Conservation (phyloP, 2,888 invertebrate species). For the Philereme transversata region DNA sequence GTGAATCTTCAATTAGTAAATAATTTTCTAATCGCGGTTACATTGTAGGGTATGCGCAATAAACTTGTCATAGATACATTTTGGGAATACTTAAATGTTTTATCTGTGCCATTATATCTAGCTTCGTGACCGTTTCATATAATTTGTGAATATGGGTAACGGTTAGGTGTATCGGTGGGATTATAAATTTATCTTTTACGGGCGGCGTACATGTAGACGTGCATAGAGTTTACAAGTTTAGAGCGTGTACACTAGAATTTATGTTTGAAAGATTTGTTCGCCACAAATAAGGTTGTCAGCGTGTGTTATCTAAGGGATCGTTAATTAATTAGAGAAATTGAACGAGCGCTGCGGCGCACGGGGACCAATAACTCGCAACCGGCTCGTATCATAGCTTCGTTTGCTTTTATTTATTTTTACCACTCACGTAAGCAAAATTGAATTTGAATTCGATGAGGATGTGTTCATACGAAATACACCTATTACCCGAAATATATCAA, state of each 20-base stretch:
- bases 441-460: slow-evolving; percentile 69
- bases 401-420: slow-evolving; percentile 80
- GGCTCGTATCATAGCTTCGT: slow-evolving; percentile 80
- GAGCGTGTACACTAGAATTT: slow-evolving; percentile 81
- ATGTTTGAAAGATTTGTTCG: slow-evolving; percentile 82
- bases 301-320: slow-evolving; percentile 81
- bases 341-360: slow-evolving; percentile 75
- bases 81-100: slow-evolving; percentile 46
- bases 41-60: slow-evolving; percentile 52
- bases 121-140: slow-evolving; percentile 48
- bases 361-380: slow-evolving; percentile 83
- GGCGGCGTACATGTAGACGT: slow-evolving; percentile 64
- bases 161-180: slow-evolving; percentile 45
- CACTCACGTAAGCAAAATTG: slow-evolving; percentile 82
- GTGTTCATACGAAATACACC: slow-evolving; percentile 53
- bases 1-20: slow-evolving; percentile 62
- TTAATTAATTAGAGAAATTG: slow-evolving; percentile 85
- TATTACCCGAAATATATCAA: background rate
- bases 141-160: slow-evolving; percentile 54
- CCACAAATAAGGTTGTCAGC: slow-evolving; percentile 84
- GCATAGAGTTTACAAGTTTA: slow-evolving; percentile 79
- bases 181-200: slow-evolving; percentile 69
- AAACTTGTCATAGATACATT: slow-evolving; percentile 60
- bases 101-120: slow-evolving; percentile 39
- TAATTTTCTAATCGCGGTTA: slow-evolving; percentile 60